These are phyloP conservation scores for Morus bassanus DNA, from an alignment of 2,797 vertebrate genomes.

Conservation along the genomic window DNA sequence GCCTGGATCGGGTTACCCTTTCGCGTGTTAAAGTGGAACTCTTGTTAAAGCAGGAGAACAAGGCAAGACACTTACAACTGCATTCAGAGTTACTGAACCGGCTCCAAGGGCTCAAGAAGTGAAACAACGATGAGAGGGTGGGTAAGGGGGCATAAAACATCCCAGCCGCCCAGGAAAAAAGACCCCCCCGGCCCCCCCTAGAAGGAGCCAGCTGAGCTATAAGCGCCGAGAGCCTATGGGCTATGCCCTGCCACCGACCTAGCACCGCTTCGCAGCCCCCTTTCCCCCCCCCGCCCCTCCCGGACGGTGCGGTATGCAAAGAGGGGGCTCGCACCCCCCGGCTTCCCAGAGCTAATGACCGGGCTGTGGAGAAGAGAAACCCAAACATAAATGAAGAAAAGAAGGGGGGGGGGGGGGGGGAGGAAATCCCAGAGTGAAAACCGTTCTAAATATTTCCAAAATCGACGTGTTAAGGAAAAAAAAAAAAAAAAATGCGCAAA, in stretches of 20 bases:
- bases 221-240: not conserved
- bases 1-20: slow-evolving; percentile 84
- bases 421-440: not conserved
- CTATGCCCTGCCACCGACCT: not conserved
- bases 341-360: not conserved
- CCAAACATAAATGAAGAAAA: not conserved
- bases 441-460: not conserved
- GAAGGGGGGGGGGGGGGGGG: rapidly evolving
- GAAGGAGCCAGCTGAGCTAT: not conserved
- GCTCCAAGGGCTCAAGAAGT: slow-evolving; percentile 63
- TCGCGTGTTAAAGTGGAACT: slow-evolving; percentile 82
- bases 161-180: not conserved
- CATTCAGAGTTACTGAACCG: slow-evolving; percentile 84
- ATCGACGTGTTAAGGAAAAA: not conserved
- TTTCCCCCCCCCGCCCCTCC: not conserved
- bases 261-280: not conserved
- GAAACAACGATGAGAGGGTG: slow-evolving; percentile 25
- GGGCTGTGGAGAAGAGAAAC: not conserved
- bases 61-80: slow-evolving; percentile 74
- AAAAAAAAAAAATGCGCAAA: not conserved
- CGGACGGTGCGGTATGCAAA: not conserved
- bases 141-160: not conserved
- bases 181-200: not conserved
- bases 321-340: not conserved
- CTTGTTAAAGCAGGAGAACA: slow-evolving; percentile 75